Evolutionary conservation across 2,888 invertebrate species (phyloP), one percentile per base, ranked within the genome.

Genomic region (Drosophila meridionalis): DNA sequence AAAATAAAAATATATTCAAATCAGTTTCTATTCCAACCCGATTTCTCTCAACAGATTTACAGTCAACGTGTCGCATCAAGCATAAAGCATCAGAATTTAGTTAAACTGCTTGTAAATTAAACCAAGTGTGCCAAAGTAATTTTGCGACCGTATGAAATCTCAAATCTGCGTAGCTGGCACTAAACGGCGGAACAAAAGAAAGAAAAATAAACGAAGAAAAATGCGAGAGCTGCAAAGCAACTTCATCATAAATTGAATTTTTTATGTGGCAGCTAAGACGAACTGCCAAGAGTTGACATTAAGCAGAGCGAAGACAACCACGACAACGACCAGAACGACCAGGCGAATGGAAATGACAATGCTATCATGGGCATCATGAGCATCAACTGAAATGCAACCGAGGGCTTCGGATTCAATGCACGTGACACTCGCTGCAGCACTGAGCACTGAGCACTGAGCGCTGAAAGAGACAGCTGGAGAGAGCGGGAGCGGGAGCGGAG

Each of bases 231-330:
- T 38, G 48, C 36, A 53, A 50, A 61, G 76, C 48, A 74, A 67
- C 65, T 78, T 76, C 75, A 85, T 87, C 80, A 89, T 86, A 87
- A 86, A 86, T 86, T 89, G 78, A 77, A 85, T 82, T 81, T 78
- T 78, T 73, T 72, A 68, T 89, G 74, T 75, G 62, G 86, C 71
- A 69, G 66, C 89, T 88, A 76, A 89, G 82, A 78, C 82, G 78
- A 87, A 84, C 86, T 75, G 72, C 76, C 87, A 87, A 84, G 76
- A 87, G 82, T 84, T 89, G 84, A 76, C 84, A 78, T 82, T 84
- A 87, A 84, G 84, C 87, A 87, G 67, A 66, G 57, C 69, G 78
- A 74, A 67, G 69, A 74, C 83, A 62, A 69, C n/a, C 42, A 58
- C 43, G 61, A 57, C 32, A 40, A 57, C 42, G 57, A 55, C 52